Percentiles rank a stretch among this genome's conserved stretches.
Conservation (phyloP, 2,797 vertebrate species). For the Chromobotia macracanthus region DNA sequence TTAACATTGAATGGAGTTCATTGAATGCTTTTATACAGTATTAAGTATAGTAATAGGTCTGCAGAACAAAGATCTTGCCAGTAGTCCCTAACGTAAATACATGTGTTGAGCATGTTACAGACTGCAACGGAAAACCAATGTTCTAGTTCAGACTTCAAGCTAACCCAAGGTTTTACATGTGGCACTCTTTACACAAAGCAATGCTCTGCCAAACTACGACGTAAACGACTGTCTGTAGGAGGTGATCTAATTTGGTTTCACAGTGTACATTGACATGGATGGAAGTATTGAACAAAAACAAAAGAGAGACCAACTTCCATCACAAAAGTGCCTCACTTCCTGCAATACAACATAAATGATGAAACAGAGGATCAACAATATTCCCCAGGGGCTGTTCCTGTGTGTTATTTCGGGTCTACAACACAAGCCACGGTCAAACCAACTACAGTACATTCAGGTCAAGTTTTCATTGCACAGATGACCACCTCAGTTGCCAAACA, state of each 20-base stretch:
- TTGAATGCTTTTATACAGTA: constrained; percentile 37
- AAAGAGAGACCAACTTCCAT: constrained; percentile 49
- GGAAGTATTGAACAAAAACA: constrained; percentile 49
- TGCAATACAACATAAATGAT: constrained; percentile 59
- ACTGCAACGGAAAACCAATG: constrained; percentile 63
- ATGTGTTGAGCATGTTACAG: constrained; percentile 24
- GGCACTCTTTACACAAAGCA: constrained; percentile 58
- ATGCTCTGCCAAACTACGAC: no score
- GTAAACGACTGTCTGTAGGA: constrained; percentile 55
- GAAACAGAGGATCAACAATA: no score
- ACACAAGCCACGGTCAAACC: constrained; percentile 60
- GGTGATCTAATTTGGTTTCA: constrained; percentile 57
- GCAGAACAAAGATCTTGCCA: constrained; percentile 51
- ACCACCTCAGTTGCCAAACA: constrained; percentile 63
- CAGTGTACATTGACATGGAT: constrained; percentile 61
- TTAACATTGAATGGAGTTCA: constrained; percentile 54
- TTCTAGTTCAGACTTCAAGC: constrained; percentile 70
- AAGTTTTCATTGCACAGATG: constrained; percentile 73
- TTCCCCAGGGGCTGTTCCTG: constrained; percentile 63
- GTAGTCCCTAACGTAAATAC: constrained; percentile 23
- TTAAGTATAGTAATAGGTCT: constrained; percentile 40
- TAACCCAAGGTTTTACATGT: constrained; percentile 69
- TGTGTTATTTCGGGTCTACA: constrained; percentile 56
- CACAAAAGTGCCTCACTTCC: constrained; percentile 50
- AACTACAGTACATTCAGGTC: constrained; percentile 68